Evolutionary conservation across 2,113 vertebrate genomes (phyloP).

Genomic region (Anguilla rostrata): DNA sequence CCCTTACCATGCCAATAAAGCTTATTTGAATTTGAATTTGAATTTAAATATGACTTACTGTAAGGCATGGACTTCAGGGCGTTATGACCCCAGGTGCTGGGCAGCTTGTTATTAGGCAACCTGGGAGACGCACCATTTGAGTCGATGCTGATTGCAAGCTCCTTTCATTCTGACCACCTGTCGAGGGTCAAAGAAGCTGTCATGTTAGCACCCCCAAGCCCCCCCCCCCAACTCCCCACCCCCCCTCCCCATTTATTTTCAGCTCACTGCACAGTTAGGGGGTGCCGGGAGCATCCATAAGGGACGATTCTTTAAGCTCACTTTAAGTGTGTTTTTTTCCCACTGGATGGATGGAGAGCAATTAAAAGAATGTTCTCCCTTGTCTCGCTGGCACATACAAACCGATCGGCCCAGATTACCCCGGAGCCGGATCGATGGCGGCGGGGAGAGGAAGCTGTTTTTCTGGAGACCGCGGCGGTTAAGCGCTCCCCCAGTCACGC

Average conservation of each 20-base stretch:
- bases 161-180: background rate
- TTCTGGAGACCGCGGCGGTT: conserved; percentile 19
- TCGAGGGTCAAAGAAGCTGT: too few species aligned
- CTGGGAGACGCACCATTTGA: background rate
- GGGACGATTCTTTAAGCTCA: conserved; percentile 10
- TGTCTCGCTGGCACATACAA: conserved; percentile 20
- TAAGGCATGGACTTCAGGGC: too few species aligned
- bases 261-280: background rate
- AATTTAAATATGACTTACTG: too few species aligned
- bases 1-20: too few species aligned
- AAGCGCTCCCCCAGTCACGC: conserved; percentile 32
- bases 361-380: conserved; percentile 31
- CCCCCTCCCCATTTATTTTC: conserved; percentile 20
- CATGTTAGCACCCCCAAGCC: too few species aligned
- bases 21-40: too few species aligned
- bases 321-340: conserved; percentile 23
- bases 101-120: background rate
- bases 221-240: background rate
- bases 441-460: conserved; percentile 29
- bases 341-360: conserved; percentile 18
- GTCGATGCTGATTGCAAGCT: background rate
- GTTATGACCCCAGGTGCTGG: background rate
- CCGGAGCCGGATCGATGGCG: conserved; percentile 16
- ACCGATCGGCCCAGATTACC: conserved; percentile 30
- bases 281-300: conserved; percentile 7